These are phyloP conservation scores for Pantelozetes paolii DNA, from an alignment of 2,888 invertebrate species.

Conservation along the genomic window DNA sequence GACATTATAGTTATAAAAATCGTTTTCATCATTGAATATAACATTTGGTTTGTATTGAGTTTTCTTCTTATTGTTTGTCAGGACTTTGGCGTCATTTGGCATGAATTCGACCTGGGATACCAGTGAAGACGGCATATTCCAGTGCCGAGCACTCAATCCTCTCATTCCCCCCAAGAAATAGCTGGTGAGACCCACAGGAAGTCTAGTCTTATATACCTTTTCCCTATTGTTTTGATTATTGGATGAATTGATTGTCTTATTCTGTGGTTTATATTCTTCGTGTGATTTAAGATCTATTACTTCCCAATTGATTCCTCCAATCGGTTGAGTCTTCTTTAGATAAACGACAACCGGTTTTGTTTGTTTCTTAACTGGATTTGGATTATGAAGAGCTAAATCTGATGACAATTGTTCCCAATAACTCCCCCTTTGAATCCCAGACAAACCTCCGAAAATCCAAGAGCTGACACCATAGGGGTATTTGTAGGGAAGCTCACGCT, in stretches of 20 bases:
- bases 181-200: constrained; percentile 42
- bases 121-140: constrained; percentile 38
- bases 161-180: constrained; percentile 43
- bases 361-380: constrained; percentile 10
- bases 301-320: not conserved
- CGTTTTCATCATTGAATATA: constrained; percentile 20
- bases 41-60: not conserved
- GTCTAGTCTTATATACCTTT: constrained; percentile 37
- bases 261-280: not conserved
- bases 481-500: not conserved
- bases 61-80: constrained; percentile 4
- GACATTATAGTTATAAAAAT: constrained; percentile 25
- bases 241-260: not conserved
- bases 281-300: not conserved
- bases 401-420: constrained; percentile 38
- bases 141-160: constrained; percentile 40
- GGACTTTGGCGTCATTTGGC: constrained; percentile 25
- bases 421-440: constrained; percentile 27
- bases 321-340: constrained; percentile 12
- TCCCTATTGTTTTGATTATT: constrained; percentile 27
- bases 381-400: constrained; percentile 32
- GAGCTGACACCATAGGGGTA: constrained; percentile 39
- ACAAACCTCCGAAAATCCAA: constrained; percentile 39
- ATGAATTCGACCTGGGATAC: constrained; percentile 38
- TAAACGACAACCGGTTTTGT: constrained; percentile 21